phyloP scores from a whole-genome alignment of 1,140 invertebrate species.

The Ostrea denselamellosa region DNA sequence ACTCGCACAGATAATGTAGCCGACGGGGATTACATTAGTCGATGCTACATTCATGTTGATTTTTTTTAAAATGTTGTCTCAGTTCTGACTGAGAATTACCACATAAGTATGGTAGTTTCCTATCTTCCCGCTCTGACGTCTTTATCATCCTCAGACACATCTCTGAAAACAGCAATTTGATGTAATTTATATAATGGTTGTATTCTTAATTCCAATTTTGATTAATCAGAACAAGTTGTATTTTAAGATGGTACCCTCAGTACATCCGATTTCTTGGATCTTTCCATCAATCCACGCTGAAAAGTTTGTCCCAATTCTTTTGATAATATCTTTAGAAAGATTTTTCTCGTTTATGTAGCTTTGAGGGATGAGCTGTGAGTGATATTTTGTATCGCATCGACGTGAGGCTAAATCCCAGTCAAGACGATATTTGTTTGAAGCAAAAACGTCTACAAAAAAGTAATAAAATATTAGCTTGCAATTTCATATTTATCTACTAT shows the following conservation, averaged over 20 bases:
- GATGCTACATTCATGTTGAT: no score
- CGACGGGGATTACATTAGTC: no score
- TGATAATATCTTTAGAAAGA: background rate
- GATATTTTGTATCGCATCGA: background rate
- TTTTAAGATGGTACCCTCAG: background rate
- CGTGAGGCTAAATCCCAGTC: background rate
- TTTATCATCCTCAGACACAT: background rate
- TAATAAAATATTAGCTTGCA: background rate
- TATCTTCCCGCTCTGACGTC: background rate
- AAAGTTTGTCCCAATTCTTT: background rate
- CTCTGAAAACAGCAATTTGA: background rate
- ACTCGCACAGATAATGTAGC: no score
- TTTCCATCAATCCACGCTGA: slow-evolving; percentile 17
- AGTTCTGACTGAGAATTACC: background rate
- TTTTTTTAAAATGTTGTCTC: no score
- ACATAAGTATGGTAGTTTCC: slow-evolving; percentile 2
- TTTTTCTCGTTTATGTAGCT: background rate
- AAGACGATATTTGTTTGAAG: background rate
- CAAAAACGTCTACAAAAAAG: background rate
- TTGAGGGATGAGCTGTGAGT: background rate
- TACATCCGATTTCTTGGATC: background rate
- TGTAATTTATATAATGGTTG: background rate
- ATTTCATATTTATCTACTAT: background rate
- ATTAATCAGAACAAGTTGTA: background rate
- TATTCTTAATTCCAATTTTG: background rate